phyloP scores from a whole-genome alignment of 2,113 vertebrate genomes.

The Poicephalus gulielmi region DNA sequence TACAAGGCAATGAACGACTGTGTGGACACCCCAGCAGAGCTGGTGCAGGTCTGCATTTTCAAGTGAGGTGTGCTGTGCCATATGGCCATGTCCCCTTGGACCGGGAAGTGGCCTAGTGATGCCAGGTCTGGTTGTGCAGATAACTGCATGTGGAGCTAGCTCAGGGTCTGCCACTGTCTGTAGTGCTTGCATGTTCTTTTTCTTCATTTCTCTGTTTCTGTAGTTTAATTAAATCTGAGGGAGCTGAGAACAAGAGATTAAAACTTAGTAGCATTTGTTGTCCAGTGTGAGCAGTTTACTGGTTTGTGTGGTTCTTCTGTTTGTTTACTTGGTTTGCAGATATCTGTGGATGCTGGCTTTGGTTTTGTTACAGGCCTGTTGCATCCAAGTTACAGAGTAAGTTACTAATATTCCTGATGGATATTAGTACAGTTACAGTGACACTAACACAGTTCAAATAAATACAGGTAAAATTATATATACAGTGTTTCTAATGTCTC shows the following conservation, averaged over 20 bases:
- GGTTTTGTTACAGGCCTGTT: not conserved
- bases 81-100: not conserved
- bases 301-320: not conserved
- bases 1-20: not conserved
- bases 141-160: not conserved
- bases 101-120: not conserved
- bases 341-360: not conserved
- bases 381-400: not conserved
- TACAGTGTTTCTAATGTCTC: not conserved
- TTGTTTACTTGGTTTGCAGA: not conserved
- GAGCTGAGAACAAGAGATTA: not conserved
- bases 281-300: not conserved
- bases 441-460: not conserved
- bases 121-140: not conserved
- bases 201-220: not conserved
- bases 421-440: not conserved
- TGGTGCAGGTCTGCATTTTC: not conserved
- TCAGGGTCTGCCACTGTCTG: accelerated
- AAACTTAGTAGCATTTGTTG: not conserved
- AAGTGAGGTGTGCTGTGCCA: not conserved
- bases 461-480: not conserved
- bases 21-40: not conserved
- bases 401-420: not conserved
- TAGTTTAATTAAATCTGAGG: not conserved
- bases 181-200: not conserved